phyloP scores from a whole-genome alignment of 1,140 invertebrate species.

The Drosophila nannoptera region DNA sequence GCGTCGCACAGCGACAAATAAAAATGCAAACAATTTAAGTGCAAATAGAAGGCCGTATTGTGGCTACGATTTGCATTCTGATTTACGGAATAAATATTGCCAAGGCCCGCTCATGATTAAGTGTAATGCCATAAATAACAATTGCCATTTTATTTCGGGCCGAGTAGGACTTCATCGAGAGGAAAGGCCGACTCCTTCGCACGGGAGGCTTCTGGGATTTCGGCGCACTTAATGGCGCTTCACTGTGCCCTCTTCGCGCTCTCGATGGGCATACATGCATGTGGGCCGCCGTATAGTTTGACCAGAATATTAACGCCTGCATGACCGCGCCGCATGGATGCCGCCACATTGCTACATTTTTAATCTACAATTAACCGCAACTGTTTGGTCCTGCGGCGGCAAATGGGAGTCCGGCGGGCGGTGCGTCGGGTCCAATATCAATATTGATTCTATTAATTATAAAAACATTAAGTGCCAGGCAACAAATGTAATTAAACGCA shows the following conservation, averaged over 20 bases:
- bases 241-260: slow-evolving; percentile 15
- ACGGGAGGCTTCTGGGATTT: no score
- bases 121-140: no score
- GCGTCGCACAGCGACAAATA: slow-evolving; percentile 39
- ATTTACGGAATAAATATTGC: no score
- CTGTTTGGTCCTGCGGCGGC: slow-evolving; percentile 35
- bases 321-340: slow-evolving; percentile 39
- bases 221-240: slow-evolving; percentile 9
- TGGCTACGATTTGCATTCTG: no score
- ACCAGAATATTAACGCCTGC: slow-evolving; percentile 77
- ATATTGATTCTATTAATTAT: slow-evolving; percentile 79
- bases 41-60: slow-evolving; percentile 36
- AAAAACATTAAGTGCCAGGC: slow-evolving; percentile 78
- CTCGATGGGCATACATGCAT: slow-evolving; percentile 12
- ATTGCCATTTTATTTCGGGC: not conserved
- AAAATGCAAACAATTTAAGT: slow-evolving; percentile 21
- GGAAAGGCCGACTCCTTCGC: no score
- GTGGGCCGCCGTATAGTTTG: slow-evolving; percentile 48
- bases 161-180: no score
- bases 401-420: not conserved
- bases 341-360: slow-evolving; percentile 72
- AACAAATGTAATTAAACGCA: slow-evolving; percentile 78
- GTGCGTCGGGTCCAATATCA: slow-evolving; percentile 51
- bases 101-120: no score
- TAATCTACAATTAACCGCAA: slow-evolving; percentile 78